Percentiles rank a stretch among this genome's conserved stretches.
phyloP scores from a whole-genome alignment of 2,113 vertebrate genomes.

The Syngnathus floridae region DNA sequence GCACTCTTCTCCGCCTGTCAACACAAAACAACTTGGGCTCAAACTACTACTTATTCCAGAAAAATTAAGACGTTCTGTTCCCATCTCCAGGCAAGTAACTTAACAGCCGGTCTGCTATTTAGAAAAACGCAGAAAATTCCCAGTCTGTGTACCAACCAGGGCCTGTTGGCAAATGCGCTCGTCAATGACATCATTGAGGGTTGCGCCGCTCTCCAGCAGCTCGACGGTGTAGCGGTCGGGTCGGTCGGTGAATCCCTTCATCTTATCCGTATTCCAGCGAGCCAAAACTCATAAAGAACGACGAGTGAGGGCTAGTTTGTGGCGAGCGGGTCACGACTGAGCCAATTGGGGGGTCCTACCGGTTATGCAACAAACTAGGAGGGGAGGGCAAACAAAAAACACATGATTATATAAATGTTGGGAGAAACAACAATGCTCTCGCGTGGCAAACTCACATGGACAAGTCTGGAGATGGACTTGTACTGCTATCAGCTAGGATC shows the following conservation, averaged over 20 bases:
- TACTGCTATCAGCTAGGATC: slow-evolving; percentile 99
- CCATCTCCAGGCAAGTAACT: too few species aligned
- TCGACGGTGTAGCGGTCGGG: slow-evolving; percentile 89
- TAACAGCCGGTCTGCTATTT: too few species aligned
- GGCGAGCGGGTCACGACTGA: slow-evolving; percentile 80
- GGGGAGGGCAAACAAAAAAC: background rate
- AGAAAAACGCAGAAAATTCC: background rate
- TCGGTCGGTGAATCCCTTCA: slow-evolving; percentile 98
- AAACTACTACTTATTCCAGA: too few species aligned
- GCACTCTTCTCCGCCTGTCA: slow-evolving; percentile 85
- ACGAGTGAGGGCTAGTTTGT: slow-evolving; percentile 78
- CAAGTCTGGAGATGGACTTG: slow-evolving; percentile 99
- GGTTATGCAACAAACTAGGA: slow-evolving; percentile 97
- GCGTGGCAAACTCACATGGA: slow-evolving; percentile 87
- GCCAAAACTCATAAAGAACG: slow-evolving; percentile 98
- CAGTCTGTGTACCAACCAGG: slow-evolving; percentile 70
- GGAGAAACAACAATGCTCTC: background rate
- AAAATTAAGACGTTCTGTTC: too few species aligned
- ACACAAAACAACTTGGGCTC: background rate
- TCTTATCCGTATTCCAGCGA: slow-evolving; percentile 98
- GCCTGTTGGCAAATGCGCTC: slow-evolving; percentile 91
- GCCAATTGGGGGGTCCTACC: slow-evolving; percentile 87
- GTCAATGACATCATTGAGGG: slow-evolving; percentile 88
- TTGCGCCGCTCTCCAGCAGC: slow-evolving; percentile 87
- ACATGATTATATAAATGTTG: background rate